Conservation (phyloP, 2,797 vertebrate species). For the Gallinago stenura region DNA sequence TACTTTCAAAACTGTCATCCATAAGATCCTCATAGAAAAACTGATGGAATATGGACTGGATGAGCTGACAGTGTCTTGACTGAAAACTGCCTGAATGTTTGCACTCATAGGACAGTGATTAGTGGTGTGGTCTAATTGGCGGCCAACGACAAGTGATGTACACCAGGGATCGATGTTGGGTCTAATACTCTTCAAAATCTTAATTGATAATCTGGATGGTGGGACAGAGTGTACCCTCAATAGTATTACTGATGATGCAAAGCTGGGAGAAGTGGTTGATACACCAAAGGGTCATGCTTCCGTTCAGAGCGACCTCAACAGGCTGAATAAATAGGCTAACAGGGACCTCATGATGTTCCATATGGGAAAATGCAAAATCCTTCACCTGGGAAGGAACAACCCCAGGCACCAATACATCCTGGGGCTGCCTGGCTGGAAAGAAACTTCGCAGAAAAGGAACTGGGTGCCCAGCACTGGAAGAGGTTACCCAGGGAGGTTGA, state of each 20-base stretch:
- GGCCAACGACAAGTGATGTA: not conserved
- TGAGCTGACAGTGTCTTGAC: not conserved
- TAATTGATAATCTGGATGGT: not conserved
- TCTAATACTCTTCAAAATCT: not conserved
- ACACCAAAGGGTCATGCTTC: not conserved
- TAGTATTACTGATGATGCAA: not conserved
- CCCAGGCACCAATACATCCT: not conserved
- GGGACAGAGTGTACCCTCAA: not conserved
- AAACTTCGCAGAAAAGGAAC: not conserved
- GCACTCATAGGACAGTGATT: not conserved
- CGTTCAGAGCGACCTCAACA: not conserved
- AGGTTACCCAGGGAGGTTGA: not conserved
- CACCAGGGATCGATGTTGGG: fast-evolving
- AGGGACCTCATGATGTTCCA: not conserved
- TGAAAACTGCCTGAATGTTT: not conserved
- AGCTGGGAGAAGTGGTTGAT: not conserved
- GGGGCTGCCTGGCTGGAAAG: not conserved
- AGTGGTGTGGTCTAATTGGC: not conserved
- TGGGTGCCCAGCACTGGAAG: not conserved
- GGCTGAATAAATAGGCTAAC: not conserved
- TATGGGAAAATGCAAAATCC: not conserved
- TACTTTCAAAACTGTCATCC: not conserved
- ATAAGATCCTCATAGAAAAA: not conserved
- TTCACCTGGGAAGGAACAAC: not conserved
- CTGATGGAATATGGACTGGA: not conserved